phyloP scores from a whole-genome alignment of 2,797 vertebrate genomes.

The Coendou prehensilis region DNA sequence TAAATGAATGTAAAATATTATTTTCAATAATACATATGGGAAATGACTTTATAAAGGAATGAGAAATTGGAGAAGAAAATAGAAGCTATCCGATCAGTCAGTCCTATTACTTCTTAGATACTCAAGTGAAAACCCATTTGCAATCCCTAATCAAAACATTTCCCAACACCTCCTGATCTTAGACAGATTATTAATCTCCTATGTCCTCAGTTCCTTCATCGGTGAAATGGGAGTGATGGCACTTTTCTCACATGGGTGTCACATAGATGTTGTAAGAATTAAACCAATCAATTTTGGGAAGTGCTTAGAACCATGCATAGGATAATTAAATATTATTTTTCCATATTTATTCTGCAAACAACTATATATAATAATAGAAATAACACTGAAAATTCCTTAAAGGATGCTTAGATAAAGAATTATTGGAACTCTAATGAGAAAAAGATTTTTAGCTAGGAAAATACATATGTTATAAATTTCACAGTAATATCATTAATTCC shows the following conservation, averaged over 20 bases:
- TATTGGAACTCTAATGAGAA: slow-evolving; percentile 27
- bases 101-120: not conserved
- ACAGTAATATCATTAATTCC: not conserved
- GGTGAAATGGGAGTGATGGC: not conserved
- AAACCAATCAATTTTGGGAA: not conserved
- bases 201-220: not conserved
- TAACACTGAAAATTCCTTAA: not conserved
- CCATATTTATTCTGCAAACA: not conserved
- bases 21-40: not conserved
- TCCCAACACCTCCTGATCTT: not conserved
- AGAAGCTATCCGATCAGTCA: not conserved
- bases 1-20: not conserved
- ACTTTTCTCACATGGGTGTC: slow-evolving; percentile 22
- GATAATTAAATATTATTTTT: not conserved
- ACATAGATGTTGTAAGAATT: not conserved
- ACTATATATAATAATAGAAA: not conserved
- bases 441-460: not conserved
- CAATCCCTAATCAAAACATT: not conserved
- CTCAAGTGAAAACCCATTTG: not conserved
- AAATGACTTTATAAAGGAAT: slow-evolving; percentile 17
- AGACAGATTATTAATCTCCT: not conserved
- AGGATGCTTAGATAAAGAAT: not conserved
- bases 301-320: not conserved
- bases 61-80: not conserved
- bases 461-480: not conserved